These are phyloP conservation scores for Phortica magna DNA, from an alignment of 2,888 invertebrate genomes.

Conservation along the genomic window DNA sequence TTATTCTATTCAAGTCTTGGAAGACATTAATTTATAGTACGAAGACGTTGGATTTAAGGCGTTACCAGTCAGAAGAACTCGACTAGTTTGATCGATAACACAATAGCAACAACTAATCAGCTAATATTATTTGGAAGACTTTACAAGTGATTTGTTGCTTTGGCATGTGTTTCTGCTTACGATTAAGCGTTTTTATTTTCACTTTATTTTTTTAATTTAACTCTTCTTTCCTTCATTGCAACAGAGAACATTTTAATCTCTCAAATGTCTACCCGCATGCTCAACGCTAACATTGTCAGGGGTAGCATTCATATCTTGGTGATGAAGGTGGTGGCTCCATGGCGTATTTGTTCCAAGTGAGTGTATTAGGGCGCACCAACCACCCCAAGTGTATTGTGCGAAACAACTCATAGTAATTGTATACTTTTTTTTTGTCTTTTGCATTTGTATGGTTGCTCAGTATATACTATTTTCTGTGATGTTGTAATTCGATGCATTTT, in stretches of 20 bases:
- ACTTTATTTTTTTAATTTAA: constrained; percentile 17
- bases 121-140: constrained; percentile 79
- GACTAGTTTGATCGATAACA: constrained; percentile 43
- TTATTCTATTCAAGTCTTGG: constrained; percentile 36
- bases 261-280: background rate
- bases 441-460: constrained; percentile 32
- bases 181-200: constrained; percentile 29
- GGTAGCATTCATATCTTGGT: background rate
- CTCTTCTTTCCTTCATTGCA: constrained; percentile 36
- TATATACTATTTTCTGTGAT: background rate
- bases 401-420: constrained; percentile 14
- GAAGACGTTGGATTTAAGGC: constrained; percentile 48
- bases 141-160: constrained; percentile 78
- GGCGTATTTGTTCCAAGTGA: background rate
- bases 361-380: background rate
- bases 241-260: constrained; percentile 1
- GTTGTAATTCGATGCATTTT: constrained; percentile 17
- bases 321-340: background rate
- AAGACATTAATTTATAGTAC: constrained; percentile 38
- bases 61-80: background rate
- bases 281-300: background rate
- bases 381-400: constrained; percentile 9
- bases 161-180: constrained; percentile 42
- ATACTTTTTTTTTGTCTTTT: constrained; percentile 43
- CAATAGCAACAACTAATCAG: constrained; percentile 54